Evolutionary conservation across 2,113 vertebrate species (phyloP).

Genomic region (Alces alces): DNA sequence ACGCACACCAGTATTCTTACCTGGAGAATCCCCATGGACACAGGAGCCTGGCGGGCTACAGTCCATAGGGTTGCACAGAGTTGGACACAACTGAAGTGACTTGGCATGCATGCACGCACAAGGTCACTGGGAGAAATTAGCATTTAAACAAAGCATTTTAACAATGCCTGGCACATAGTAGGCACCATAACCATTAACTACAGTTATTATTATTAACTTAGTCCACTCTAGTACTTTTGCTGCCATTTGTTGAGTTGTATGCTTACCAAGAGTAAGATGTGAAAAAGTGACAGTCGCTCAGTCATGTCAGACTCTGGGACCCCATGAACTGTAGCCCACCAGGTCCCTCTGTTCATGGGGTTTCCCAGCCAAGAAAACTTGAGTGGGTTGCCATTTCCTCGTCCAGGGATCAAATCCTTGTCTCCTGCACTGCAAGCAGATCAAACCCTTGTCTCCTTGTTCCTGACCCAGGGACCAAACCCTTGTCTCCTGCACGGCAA

Average conservation of each 20-base stretch:
- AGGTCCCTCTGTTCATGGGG: neutral
- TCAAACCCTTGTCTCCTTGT: neutral
- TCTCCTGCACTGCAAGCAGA: neutral
- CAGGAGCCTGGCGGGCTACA: neutral
- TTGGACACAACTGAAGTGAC: neutral
- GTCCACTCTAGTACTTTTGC: neutral
- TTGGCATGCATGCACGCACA: neutral
- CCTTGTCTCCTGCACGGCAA: neutral
- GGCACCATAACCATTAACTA: neutral
- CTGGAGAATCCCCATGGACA: neutral
- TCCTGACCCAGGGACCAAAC: neutral
- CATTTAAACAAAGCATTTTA: neutral
- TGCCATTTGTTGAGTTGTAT: neutral
- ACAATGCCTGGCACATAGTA: neutral
- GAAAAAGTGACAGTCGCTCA: neutral
- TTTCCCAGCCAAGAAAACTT: neutral
- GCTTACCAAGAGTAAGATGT: neutral
- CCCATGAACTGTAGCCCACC: neutral
- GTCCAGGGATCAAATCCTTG: neutral
- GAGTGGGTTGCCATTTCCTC: neutral
- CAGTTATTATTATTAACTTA: neutral
- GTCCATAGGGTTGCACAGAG: neutral
- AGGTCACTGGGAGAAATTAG: neutral
- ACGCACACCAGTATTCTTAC: neutral
- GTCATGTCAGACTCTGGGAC: neutral